phyloP scores from a whole-genome alignment of 2,888 invertebrate species.

The Caenorhabditis angaria region DNA sequence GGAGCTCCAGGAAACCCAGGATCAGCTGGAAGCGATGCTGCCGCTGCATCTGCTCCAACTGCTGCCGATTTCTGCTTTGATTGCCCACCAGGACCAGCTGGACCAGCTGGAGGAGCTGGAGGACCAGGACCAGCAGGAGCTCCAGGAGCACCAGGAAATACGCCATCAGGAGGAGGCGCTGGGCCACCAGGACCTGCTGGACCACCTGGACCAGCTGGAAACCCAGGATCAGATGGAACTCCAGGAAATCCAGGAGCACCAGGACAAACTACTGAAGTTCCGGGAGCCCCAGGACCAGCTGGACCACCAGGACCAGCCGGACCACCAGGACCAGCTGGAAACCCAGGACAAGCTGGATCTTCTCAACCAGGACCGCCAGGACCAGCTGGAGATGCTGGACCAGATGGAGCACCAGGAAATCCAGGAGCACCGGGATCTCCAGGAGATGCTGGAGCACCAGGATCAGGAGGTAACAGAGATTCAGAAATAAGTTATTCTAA shows the following conservation, averaged over 20 bases:
- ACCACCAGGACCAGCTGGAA: conserved; percentile 60
- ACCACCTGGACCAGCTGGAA: conserved; percentile 58
- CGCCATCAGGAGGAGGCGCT: conserved; percentile 76
- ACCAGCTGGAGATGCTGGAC: conserved; percentile 60
- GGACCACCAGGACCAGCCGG: conserved; percentile 57
- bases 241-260: conserved; percentile 58
- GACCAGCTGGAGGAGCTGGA: conserved; percentile 62
- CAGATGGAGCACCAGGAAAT: conserved; percentile 57
- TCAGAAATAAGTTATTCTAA: too few species aligned
- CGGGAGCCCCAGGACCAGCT: conserved; percentile 54
- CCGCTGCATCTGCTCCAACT: conserved; percentile 43
- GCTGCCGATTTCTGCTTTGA: conserved; percentile 60
- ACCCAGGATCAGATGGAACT: conserved; percentile 53
- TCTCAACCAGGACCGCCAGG: conserved; percentile 58
- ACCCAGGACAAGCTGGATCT: conserved; percentile 46
- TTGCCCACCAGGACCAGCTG: conserved; percentile 60
- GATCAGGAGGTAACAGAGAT: conserved; percentile 31
- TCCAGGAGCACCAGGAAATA: conserved; percentile 70
- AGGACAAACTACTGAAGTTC: conserved; percentile 54
- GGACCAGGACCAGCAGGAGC: conserved; percentile 58
- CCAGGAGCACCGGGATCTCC: conserved; percentile 54
- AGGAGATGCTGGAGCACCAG: conserved; percentile 52
- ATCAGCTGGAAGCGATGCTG: conserved; percentile 49
- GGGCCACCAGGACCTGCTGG: conserved; percentile 60
- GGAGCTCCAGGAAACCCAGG: conserved; percentile 63